Base-by-base conservation (phyloP, 2,797 vertebrate species). In the Phoebastria nigripes region DNA sequence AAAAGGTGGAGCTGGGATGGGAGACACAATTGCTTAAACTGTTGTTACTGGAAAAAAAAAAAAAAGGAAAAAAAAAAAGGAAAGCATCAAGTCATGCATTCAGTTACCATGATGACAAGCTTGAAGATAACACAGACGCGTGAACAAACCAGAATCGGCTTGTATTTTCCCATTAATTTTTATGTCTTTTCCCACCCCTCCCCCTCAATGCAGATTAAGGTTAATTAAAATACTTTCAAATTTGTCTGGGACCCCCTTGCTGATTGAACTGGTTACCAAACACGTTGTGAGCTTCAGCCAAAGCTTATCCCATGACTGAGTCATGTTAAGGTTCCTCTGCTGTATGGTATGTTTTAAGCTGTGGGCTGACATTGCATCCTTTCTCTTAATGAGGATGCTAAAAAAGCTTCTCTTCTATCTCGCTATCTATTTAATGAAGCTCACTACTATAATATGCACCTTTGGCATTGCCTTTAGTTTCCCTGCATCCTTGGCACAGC, bases 61-160 rank as follows among this genome's bases (percentile, higher is more conserved):
- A 22, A 6, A 7, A 1, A 1, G 3, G 3, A 20, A 39, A 26
- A 47, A 25, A 46, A 29, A 11, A 22, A 28, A 21, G 19, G 42
- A 56, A 33, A 26, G 4, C 25, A 4, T 54, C 3, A 6, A n/a
- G 6, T 39, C 33, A 11, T 35, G 1, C 2, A 3, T 44, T 72
- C 24, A 44, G 39, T 42, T 70, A 20, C 18, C 16, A 8, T 3
- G 15, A 42, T 52, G 49, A 31, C 11, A 82, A 79, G 25, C 8
- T 61, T n/a, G 35, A 61, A 76, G 42, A 35, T 10, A 52, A 59
- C 25, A 54, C 7, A 59, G 28, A 22, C 1, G 1, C 11, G 4
- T 28, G 17, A 66, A 12, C 12, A 80, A 63, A 76, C 9, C 24
- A 87, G 52, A 59, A 56, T 2, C 0, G 5, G 21, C 22, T 74